phyloP scores from a whole-genome alignment of 2,113 vertebrate genomes.

The Lepus europaeus region DNA sequence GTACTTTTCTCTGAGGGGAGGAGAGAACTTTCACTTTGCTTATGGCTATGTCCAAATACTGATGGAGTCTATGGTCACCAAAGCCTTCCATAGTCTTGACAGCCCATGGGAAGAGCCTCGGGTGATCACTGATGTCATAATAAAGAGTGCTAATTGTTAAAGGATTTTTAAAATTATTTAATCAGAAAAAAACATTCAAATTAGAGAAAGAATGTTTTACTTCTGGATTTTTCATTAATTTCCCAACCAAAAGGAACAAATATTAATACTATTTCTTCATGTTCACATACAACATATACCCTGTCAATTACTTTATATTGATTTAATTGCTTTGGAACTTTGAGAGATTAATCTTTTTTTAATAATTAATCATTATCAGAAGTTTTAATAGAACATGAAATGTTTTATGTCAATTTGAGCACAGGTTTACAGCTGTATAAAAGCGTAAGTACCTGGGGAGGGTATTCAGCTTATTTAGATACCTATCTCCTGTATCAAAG shows the following conservation, averaged over 20 bases:
- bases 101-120: no score
- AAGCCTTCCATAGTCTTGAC: no score
- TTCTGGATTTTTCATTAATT: background rate
- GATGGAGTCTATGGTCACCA: no score
- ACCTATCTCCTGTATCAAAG: no score
- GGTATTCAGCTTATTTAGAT: no score
- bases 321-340: slow-evolving; percentile 19
- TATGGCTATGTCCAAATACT: no score
- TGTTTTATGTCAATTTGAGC: background rate
- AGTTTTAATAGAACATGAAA: background rate
- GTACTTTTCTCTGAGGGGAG: no score
- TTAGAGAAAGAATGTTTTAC: background rate
- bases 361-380: background rate
- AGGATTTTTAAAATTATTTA: background rate
- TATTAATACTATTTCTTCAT: slow-evolving; percentile 9
- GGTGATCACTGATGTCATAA: no score
- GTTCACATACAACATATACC: background rate
- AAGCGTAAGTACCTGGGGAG: no score
- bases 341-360: background rate
- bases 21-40: no score
- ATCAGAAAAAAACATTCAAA: slow-evolving; percentile 14
- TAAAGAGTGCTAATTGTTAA: background rate
- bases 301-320: background rate
- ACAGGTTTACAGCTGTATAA: background rate
- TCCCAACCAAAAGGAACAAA: background rate